Percentiles rank a stretch among this genome's conserved stretches.
phyloP scores from a whole-genome alignment of 2,797 vertebrate species.

The Hapalemur alaotrensis region DNA sequence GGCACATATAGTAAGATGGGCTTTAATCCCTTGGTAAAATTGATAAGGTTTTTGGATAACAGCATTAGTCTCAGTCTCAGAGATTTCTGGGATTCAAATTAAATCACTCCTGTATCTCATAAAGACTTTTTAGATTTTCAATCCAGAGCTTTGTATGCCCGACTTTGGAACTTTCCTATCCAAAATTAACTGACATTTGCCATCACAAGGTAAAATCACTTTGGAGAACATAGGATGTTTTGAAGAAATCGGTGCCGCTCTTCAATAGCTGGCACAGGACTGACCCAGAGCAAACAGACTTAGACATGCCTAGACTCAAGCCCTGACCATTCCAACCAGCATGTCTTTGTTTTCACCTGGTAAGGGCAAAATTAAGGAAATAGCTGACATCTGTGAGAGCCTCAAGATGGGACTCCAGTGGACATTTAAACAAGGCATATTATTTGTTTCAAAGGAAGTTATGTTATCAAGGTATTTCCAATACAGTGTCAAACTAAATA shows the following conservation, averaged over 20 bases:
- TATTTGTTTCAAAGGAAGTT: slow-evolving; percentile 20
- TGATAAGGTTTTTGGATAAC: slow-evolving; percentile 44
- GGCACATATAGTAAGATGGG: not conserved
- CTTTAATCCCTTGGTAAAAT: slow-evolving; percentile 60
- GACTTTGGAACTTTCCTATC: not conserved
- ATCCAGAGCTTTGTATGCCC: slow-evolving; percentile 43
- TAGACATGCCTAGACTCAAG: not conserved
- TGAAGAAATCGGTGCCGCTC: not conserved
- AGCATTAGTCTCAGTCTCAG: slow-evolving; percentile 51
- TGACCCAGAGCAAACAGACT: not conserved
- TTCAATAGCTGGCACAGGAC: not conserved
- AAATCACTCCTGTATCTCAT: slow-evolving; percentile 59
- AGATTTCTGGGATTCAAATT: slow-evolving; percentile 68
- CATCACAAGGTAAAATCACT: slow-evolving; percentile 40
- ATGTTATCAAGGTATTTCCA: not conserved
- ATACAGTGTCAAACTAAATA: not conserved
- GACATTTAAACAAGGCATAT: not conserved
- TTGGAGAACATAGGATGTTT: not conserved
- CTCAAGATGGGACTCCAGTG: not conserved
- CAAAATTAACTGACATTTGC: slow-evolving; percentile 58
- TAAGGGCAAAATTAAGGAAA: not conserved
- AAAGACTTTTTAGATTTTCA: slow-evolving; percentile 64
- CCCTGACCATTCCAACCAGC: not conserved
- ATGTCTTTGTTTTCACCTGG: not conserved
- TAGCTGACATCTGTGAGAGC: not conserved